A percentile compares a stretch with the other conserved stretches of the same genome.
Evolutionary conservation across 2,113 vertebrate species (phyloP).

Genomic region (Catagonus wagneri): DNA sequence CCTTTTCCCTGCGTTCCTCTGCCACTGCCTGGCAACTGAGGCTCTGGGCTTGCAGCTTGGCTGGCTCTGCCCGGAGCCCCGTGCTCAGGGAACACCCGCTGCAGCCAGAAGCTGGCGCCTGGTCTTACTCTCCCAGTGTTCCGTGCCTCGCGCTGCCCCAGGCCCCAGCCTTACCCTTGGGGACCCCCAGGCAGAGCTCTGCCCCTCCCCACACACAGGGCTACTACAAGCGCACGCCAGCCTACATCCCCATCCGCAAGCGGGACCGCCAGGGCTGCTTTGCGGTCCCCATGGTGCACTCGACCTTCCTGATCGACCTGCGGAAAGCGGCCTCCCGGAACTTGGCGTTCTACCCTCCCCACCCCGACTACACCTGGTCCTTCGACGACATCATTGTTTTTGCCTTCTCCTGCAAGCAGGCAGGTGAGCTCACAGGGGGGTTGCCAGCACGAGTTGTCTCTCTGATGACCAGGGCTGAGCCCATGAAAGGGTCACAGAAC

Average conservation of each 20-base stretch:
- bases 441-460: not conserved
- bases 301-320: constrained; percentile 95
- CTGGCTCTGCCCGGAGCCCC: too few relatives aligned
- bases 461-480: not conserved
- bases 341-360: constrained; percentile 93
- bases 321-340: constrained; percentile 90
- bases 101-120: not conserved
- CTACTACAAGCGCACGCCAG: constrained; percentile 95
- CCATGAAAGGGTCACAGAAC: not conserved
- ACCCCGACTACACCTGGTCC: constrained; percentile 93
- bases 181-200: not conserved
- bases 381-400: constrained; percentile 98
- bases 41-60: not conserved
- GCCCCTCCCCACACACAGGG: constrained; percentile 87
- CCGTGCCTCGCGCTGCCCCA: not conserved
- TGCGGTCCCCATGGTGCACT: constrained; percentile 97
- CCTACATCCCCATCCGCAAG: constrained; percentile 94
- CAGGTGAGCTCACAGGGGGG: constrained; percentile 85
- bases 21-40: not conserved
- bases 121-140: not conserved
- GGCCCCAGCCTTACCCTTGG: not conserved
- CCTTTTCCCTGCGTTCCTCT: accelerated
- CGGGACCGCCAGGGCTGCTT: constrained; percentile 93
- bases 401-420: constrained; percentile 93
- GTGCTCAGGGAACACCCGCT: not conserved